Evolutionary conservation across 2,797 vertebrate genomes (phyloP).

Genomic region (Clarias fuscus): DNA sequence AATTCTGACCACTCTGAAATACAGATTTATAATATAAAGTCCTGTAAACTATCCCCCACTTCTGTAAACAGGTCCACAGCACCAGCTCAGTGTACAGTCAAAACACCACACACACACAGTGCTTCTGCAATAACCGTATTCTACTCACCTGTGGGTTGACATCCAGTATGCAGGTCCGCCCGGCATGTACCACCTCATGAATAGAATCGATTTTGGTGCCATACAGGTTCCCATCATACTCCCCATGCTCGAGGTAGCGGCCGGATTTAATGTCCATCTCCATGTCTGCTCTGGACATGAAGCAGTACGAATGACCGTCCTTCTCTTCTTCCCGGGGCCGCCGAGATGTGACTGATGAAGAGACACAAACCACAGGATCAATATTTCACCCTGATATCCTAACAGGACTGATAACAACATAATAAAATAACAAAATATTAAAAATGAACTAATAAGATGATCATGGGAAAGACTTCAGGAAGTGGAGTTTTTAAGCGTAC

Average conservation of each 20-base stretch:
- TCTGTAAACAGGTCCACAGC: neutral
- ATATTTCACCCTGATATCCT: neutral
- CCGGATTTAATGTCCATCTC: conserved; percentile 91
- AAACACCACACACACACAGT: neutral
- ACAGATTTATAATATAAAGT: neutral
- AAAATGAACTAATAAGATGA: too few species aligned
- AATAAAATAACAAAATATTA: too few species aligned
- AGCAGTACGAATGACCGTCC: conserved; percentile 92
- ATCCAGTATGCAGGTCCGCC: conserved; percentile 94
- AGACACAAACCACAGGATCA: neutral
- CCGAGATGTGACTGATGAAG: conserved; percentile 87
- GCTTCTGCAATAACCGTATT: neutral
- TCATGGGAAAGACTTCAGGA: neutral
- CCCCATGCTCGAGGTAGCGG: conserved; percentile 93
- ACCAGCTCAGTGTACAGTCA: neutral
- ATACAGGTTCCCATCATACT: conserved; percentile 97
- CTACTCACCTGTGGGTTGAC: conserved; percentile 92
- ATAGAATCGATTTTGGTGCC: conserved; percentile 98
- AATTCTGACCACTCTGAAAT: neutral
- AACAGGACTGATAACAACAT: neutral
- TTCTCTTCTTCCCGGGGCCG: conserved; percentile 91
- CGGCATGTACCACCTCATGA: conserved; percentile 87
- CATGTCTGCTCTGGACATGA: conserved; percentile 89
- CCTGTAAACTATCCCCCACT: too few species aligned
- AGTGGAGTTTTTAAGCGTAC: conserved; percentile 74